phyloP scores from a whole-genome alignment of 2,797 vertebrate genomes.

The Gadopsis marmoratus region DNA sequence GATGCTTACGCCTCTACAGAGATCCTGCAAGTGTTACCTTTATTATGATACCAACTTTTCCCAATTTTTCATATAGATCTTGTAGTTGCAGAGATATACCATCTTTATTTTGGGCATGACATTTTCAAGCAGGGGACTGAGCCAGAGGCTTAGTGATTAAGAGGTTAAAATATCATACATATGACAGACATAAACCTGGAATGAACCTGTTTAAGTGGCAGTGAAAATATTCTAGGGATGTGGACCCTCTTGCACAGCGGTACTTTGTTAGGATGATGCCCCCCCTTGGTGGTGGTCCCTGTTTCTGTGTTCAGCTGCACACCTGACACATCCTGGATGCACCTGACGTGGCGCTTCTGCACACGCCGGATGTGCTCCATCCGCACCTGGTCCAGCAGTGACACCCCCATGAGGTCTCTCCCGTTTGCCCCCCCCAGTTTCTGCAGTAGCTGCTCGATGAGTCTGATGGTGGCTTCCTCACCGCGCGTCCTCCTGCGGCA shows the following conservation, averaged over 20 bases:
- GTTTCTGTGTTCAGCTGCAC: neutral
- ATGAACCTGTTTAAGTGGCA: neutral
- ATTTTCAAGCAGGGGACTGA: too few relatives aligned
- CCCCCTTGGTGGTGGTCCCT: neutral
- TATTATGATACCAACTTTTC: too few relatives aligned
- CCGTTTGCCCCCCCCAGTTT: neutral
- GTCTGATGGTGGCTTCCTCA: too few relatives aligned
- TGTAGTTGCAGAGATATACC: too few relatives aligned
- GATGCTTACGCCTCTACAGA: too few relatives aligned
- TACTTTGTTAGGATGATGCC: neutral
- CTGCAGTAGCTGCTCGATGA: too few relatives aligned
- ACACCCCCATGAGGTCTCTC: neutral
- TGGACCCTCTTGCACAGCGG: neutral
- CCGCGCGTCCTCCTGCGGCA: too few relatives aligned
- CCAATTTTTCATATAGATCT: too few relatives aligned
- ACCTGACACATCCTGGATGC: neutral
- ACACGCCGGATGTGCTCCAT: neutral
- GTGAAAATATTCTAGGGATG: neutral
- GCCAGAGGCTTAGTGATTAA: too few relatives aligned
- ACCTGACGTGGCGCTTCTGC: neutral
- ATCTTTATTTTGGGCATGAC: too few relatives aligned
- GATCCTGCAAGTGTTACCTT: too few relatives aligned
- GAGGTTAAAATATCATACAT: neutral
- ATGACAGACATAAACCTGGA: neutral
- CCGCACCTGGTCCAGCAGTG: neutral